Conservation (phyloP, 2,888 invertebrate species). For the Urechis unicinctus region DNA sequence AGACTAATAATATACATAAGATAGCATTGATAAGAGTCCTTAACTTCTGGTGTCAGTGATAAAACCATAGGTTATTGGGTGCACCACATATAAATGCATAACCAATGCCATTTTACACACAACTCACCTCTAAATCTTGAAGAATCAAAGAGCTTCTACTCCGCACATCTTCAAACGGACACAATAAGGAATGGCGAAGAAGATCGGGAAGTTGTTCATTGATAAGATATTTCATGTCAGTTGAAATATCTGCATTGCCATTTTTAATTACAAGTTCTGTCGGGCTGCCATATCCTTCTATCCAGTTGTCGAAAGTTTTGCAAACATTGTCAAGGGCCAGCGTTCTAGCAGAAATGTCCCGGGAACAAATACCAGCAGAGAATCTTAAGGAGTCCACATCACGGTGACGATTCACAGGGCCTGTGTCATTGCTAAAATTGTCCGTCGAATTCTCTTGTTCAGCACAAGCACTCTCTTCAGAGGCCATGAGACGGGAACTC, state of each 20-base stretch:
- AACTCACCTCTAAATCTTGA: conserved; percentile 57
- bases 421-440: no score
- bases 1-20: no score
- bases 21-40: no score
- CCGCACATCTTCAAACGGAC: conserved; percentile 59
- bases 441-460: no score
- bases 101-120: no score
- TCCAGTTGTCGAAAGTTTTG: conserved; percentile 25
- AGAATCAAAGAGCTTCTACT: conserved; percentile 58
- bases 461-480: no score
- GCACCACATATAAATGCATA: no score
- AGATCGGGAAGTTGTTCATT: conserved; percentile 57
- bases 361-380: conserved; percentile 23
- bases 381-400: conserved; percentile 28
- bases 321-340: conserved; percentile 23
- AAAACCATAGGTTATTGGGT: no score
- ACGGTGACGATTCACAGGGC: conserved; percentile 2
- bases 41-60: no score
- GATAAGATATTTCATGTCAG: conserved; percentile 52
- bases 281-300: conserved; percentile 29
- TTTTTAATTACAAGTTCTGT: conserved; percentile 16
- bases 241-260: conserved; percentile 10
- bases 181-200: conserved; percentile 57
- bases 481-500: no score
- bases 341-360: conserved; percentile 22